phyloP scores from a whole-genome alignment of 2,113 vertebrate species.

The Phoenicopterus ruber region DNA sequence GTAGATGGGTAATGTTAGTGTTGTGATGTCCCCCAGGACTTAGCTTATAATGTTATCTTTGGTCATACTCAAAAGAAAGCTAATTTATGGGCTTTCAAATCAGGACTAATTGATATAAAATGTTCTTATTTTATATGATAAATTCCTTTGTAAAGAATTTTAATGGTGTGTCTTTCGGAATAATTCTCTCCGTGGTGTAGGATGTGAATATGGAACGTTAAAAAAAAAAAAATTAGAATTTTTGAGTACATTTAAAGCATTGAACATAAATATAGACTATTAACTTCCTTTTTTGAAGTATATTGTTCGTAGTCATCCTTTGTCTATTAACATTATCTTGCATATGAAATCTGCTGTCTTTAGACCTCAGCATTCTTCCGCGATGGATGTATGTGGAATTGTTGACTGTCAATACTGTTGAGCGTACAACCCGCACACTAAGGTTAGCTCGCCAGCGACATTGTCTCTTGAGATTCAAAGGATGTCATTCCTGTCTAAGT shows the following conservation, averaged over 20 bases:
- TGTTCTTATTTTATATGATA: slow-evolving; percentile 20
- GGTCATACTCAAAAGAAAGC: not conserved
- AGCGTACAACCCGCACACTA: not conserved
- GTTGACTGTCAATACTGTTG: slow-evolving; percentile 26
- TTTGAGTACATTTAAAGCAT: not conserved
- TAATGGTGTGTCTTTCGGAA: slow-evolving; percentile 23
- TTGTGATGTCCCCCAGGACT: not conserved
- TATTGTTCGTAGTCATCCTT: not conserved
- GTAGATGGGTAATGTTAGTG: not conserved
- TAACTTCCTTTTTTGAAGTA: not conserved
- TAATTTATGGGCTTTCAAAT: slow-evolving; percentile 27
- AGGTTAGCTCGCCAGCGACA: not conserved
- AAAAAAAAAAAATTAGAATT: not conserved
- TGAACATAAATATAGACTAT: not conserved
- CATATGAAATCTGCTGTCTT: not conserved
- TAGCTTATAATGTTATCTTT: not conserved
- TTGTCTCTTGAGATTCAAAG: slow-evolving; percentile 41
- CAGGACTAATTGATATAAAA: slow-evolving; percentile 46
- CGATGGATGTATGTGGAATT: rapidly evolving
- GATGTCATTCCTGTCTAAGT: slow-evolving; percentile 49
- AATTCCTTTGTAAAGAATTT: slow-evolving; percentile 51
- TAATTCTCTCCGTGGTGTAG: not conserved
- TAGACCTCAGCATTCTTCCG: not conserved
- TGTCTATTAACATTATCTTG: not conserved
- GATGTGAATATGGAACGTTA: not conserved